Conservation (phyloP, 2,797 vertebrate species). For the Paguma larvata region DNA sequence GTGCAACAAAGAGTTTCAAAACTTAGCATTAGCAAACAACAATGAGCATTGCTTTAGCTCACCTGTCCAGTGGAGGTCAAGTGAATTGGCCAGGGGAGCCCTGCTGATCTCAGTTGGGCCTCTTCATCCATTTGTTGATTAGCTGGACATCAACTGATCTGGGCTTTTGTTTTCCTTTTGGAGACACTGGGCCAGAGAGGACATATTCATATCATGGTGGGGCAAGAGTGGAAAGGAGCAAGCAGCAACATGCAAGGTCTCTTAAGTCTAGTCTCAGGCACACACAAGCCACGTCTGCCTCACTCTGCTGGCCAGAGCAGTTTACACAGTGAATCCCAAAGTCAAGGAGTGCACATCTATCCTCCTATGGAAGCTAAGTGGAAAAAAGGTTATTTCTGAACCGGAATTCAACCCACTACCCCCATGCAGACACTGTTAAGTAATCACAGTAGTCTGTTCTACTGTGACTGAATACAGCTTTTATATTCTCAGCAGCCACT, state of each 20-base stretch:
- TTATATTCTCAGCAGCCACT: neutral
- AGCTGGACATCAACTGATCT: neutral
- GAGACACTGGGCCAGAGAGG: neutral
- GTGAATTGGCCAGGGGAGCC: neutral
- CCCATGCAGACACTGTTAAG: neutral
- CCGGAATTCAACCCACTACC: neutral
- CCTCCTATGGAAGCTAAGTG: neutral
- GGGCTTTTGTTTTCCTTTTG: neutral
- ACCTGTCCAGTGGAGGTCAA: neutral
- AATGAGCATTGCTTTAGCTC: neutral
- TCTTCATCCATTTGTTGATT: neutral
- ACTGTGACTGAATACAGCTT: neutral
- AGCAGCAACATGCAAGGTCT: neutral
- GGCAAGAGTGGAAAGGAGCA: neutral
- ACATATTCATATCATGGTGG: neutral
- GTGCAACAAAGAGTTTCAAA: neutral
- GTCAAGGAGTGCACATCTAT: neutral
- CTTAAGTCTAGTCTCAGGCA: neutral
- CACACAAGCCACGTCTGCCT: neutral
- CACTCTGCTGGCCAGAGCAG: neutral
- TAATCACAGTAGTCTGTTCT: neutral
- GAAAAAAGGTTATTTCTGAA: constrained; percentile 19
- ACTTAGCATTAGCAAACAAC: neutral
- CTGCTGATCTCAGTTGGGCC: neutral
- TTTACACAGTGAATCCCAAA: neutral